Evolutionary conservation across 2,113 vertebrate species (phyloP), one percentile per base, ranked within the genome.

Genomic region (Boulengeromyrus knoepffleri): DNA sequence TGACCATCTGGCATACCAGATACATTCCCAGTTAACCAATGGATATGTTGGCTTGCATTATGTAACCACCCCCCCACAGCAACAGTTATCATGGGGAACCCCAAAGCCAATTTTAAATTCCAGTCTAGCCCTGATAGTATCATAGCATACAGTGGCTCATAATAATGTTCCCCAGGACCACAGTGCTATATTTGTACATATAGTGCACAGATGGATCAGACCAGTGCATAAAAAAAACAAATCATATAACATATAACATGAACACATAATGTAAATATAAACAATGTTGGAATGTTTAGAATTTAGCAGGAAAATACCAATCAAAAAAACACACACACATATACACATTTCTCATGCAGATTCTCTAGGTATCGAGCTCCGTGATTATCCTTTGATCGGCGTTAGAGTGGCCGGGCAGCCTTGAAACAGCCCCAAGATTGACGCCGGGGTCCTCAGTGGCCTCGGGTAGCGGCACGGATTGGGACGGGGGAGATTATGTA

Each of bases 401-500:
- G 88, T 94, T 92, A 92, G 93, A 93, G 91, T 88, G 92, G 92
- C 39, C 21, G 58, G 91, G 89, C 0, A 90, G 89, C 91, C 91
- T 88, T 91, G 93, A 92, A 92, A 52, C 21, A 92, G 91, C 74
- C n/a, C 92, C 91, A 92, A 89, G 92, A 90, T 74, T 42, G n/a
- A 80, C 90, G 39, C 91, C 85, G 85, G 36, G 21, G 88, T 66
- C 77, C 27, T 39, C 89, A 27, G n/a, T 74, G 46, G 90, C 89
- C 92, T 89, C 80, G 24, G 88, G 85, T 91, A 90, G 90, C 90
- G 92, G 92, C 93, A 92, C 93, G 85, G 93, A 93, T 91, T 93
- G 92, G 94, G 91, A 94, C 93, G 56, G 50, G 83, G 50, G 91
- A 94, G 93, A 93, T 95, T 94, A 93, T 56, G 91, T 85, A 70